Conservation (phyloP, 2,113 vertebrate species). For the Ophthalmolycus amberensis region DNA sequence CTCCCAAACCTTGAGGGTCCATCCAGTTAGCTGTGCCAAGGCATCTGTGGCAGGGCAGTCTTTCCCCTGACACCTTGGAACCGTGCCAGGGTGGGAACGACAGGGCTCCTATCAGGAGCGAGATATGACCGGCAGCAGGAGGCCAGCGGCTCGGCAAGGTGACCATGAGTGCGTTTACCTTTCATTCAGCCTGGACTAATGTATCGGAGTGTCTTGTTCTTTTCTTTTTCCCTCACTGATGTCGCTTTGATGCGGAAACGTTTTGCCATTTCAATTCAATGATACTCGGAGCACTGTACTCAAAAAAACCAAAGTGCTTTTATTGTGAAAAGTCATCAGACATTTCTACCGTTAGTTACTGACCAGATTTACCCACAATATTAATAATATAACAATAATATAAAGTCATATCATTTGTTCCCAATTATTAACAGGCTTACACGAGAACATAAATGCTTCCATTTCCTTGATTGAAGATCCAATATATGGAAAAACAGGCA, state of each 20-base stretch:
- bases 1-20: constrained; percentile 27
- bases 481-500: constrained; percentile 2
- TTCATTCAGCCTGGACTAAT: constrained; percentile 18
- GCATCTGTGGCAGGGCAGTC: constrained; percentile 27
- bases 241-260: not conserved
- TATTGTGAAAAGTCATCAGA: constrained; percentile 11
- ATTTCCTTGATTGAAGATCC: constrained; percentile 37
- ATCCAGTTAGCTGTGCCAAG: constrained; percentile 21
- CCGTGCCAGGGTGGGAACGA: constrained; percentile 47
- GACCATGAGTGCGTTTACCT: constrained; percentile 45
- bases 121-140: constrained; percentile 53
- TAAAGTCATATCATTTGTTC: constrained; percentile 31
- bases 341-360: not conserved
- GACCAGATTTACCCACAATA: not conserved
- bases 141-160: not conserved
- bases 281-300: not conserved
- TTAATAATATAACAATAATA: not conserved
- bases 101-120: constrained; percentile 38
- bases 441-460: constrained; percentile 16
- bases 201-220: constrained; percentile 1
- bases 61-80: constrained; percentile 55
- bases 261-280: constrained; percentile 12
- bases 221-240: constrained; percentile 1
- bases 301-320: constrained; percentile 26
- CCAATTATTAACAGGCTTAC: constrained; percentile 7